Evolutionary conservation across 2,888 invertebrate species (phyloP), one percentile per base, ranked within the genome.

Genomic region (Scotopteryx bipunctaria): DNA sequence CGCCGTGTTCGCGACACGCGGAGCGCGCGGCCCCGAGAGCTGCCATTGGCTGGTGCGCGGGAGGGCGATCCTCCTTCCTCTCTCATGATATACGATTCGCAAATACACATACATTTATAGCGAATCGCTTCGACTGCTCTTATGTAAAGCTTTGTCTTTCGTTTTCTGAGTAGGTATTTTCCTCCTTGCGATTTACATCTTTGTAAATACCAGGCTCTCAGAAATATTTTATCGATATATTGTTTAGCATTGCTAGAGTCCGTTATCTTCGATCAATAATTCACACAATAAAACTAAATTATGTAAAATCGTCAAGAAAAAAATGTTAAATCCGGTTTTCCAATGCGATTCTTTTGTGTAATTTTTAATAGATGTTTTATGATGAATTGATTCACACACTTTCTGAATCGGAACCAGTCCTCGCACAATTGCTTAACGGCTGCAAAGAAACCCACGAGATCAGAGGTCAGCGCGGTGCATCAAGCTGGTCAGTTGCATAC

Each of bases 41-140:
- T 74, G 63, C 71, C 76, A 89, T 89, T 90, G 89, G 89, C 74
- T 67, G 70, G 69, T 67, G 67, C 68, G 70, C 75, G 80, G 81
- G 87, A 89, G 89, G 89, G 86, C 86, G 84, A 86, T 86, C 87
- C 89, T 89, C 88, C 84, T 53, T 83, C 81, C 88, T 89, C 89
- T 89, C 86, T 78, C 66, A 72, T 86, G 81, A 85, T 82, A 42
- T 42, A 66, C 78, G 83, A 87, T 87, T 88, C 85, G 88, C 88
- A 80, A 84, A 82, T 77, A 51, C 43, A 21, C 41, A 47, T 42
- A 50, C 62, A 71, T 69, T 70, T 73, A 73, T 65, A 71, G 80
- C 82, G 80, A 84, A 83, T 80, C 78, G 76, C 62, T 45, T 44
- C 35, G 21, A 38, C 38, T 51, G 47, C 36, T 48, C 27, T 21